phyloP scores from a whole-genome alignment of 2,888 invertebrate species.

The Hydrotaea diabolus region DNA sequence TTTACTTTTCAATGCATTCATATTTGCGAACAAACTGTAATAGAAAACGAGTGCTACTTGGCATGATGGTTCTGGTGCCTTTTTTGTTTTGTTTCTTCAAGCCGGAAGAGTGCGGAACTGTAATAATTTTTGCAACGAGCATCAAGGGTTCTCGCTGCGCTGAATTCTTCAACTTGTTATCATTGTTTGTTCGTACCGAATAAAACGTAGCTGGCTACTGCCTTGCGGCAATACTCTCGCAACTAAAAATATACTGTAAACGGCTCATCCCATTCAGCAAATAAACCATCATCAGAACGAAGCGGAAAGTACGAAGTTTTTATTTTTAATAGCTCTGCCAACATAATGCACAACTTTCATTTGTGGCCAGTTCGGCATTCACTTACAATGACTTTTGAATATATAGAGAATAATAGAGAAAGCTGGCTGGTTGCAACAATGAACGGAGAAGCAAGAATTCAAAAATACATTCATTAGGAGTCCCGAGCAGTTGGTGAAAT shows the following conservation, averaged over 20 bases:
- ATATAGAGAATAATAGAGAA: slow-evolving; percentile 45
- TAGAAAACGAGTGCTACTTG: not conserved
- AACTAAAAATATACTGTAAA: not conserved
- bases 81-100: not conserved
- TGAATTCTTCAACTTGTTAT: slow-evolving; percentile 54
- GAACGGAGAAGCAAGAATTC: slow-evolving; percentile 26
- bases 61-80: not conserved
- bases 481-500: not conserved
- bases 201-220: not conserved
- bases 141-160: slow-evolving; percentile 39
- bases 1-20: not conserved
- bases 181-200: slow-evolving; percentile 31
- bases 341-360: slow-evolving; percentile 46
- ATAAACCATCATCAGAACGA: not conserved
- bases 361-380: slow-evolving; percentile 52
- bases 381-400: slow-evolving; percentile 54
- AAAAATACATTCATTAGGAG: not conserved
- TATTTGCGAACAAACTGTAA: not conserved
- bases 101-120: not conserved
- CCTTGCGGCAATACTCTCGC: not conserved
- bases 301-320: not conserved
- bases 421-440: slow-evolving; percentile 36
- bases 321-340: slow-evolving; percentile 2
- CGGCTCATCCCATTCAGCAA: not conserved
- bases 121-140: not conserved